phyloP scores from a whole-genome alignment of 23 tunicate genomes.

The Styela plicata region DNA sequence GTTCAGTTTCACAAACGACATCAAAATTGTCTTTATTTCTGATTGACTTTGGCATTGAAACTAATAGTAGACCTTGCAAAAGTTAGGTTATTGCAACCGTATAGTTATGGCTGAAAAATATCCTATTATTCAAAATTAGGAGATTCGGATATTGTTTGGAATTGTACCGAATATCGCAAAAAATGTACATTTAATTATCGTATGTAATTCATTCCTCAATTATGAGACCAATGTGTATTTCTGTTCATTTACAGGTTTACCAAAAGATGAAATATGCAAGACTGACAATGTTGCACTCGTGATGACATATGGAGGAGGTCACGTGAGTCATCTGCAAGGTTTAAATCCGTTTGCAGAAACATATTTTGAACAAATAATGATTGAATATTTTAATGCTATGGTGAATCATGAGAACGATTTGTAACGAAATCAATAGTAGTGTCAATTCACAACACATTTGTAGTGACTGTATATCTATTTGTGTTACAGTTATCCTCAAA shows the following conservation, averaged over 20 bases:
- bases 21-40: no score
- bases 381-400: constrained; percentile 47
- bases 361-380: constrained; percentile 57
- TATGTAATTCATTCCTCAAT: no score
- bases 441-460: neutral
- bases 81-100: no score
- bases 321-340: constrained; percentile 71
- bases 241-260: constrained; percentile 41
- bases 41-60: no score
- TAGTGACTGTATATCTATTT: neutral
- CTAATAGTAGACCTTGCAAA: no score
- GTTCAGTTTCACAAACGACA: no score
- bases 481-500: neutral
- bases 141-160: no score
- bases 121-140: no score
- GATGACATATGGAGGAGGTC: constrained; percentile 90
- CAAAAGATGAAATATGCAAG: constrained; percentile 42
- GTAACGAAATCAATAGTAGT: neutral
- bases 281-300: constrained; percentile 74
- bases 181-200: no score
- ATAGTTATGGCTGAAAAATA: no score
- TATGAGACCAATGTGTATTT: no score
- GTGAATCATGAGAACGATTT: neutral
- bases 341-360: constrained; percentile 53
- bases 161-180: no score